Conservation (phyloP, 2,797 vertebrate species). For the Pristis pectinata region DNA sequence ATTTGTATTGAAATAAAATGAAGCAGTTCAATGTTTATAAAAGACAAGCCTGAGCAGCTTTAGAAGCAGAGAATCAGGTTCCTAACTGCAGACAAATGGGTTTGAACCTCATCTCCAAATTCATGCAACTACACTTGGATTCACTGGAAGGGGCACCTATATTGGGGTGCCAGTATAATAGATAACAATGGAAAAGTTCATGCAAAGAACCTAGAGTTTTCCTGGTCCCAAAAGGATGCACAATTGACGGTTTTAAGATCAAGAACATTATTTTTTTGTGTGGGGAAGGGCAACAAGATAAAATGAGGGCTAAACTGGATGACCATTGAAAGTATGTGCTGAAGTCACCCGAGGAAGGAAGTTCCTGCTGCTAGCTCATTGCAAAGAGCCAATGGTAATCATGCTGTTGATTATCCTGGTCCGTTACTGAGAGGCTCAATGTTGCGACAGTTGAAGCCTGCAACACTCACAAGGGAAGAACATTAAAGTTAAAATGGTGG, state of each 20-base stretch:
- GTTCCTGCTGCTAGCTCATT: too few relatives aligned
- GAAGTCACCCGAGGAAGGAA: too few relatives aligned
- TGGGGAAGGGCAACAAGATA: not conserved
- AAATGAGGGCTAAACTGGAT: too few relatives aligned
- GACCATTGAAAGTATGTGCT: too few relatives aligned
- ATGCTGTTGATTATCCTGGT: too few relatives aligned
- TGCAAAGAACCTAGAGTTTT: not conserved
- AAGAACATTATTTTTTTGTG: not conserved
- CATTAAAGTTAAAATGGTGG: too few relatives aligned
- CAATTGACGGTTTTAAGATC: not conserved
- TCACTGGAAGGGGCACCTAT: not conserved
- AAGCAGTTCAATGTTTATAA: not conserved
- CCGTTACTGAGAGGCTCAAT: too few relatives aligned
- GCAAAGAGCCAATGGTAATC: too few relatives aligned
- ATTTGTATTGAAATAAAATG: not conserved
- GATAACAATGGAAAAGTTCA: not conserved
- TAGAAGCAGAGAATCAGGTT: not conserved
- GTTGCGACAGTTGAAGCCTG: too few relatives aligned
- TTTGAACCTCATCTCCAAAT: not conserved
- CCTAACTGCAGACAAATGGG: not conserved
- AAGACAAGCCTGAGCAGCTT: not conserved
- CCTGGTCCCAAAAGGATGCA: not conserved
- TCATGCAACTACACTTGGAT: not conserved
- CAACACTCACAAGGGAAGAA: too few relatives aligned
- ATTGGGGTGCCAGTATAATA: not conserved